Evolutionary conservation across 2,888 invertebrate genomes (phyloP).

Genomic region (Agapetus fuscipes): DNA sequence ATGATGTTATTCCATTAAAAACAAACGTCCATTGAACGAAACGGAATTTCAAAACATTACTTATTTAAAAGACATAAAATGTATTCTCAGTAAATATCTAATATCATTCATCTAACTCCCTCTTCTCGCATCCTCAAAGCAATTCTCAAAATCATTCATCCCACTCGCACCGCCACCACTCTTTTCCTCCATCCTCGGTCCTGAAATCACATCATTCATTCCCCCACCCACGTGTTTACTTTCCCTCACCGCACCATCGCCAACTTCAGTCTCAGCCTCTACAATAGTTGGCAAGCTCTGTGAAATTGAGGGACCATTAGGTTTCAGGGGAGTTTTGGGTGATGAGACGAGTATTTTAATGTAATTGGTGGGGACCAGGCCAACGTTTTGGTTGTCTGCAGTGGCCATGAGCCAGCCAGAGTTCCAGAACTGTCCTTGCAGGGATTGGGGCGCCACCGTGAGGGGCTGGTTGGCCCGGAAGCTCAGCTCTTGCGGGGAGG

Average conservation of each 20-base stretch:
- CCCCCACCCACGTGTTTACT: too few species aligned
- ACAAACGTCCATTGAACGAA: too few species aligned
- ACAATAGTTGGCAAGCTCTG: neutral
- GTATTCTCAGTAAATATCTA: neutral
- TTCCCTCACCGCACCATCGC: too few species aligned
- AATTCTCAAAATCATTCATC: constrained; percentile 6
- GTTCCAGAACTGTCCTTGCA: constrained; percentile 63
- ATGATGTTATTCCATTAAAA: too few species aligned
- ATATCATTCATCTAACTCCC: neutral
- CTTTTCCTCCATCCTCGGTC: too few species aligned
- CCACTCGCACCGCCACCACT: too few species aligned
- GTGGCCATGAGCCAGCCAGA: constrained; percentile 61
- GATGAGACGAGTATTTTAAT: constrained; percentile 30
- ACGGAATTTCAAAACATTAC: too few species aligned
- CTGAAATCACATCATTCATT: too few species aligned
- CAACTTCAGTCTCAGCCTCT: too few species aligned
- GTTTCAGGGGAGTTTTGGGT: too few species aligned
- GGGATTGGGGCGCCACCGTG: constrained; percentile 70
- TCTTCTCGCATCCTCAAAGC: constrained; percentile 4
- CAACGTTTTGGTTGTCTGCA: constrained; percentile 46
- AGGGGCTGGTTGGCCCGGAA: constrained; percentile 69
- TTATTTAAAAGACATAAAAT: too few species aligned
- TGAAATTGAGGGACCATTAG: neutral
- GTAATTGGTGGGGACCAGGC: constrained; percentile 57
- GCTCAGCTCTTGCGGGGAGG: constrained; percentile 64